Evolutionary conservation across 2,888 invertebrate genomes (phyloP).

Genomic region (Portevinia maculata): DNA sequence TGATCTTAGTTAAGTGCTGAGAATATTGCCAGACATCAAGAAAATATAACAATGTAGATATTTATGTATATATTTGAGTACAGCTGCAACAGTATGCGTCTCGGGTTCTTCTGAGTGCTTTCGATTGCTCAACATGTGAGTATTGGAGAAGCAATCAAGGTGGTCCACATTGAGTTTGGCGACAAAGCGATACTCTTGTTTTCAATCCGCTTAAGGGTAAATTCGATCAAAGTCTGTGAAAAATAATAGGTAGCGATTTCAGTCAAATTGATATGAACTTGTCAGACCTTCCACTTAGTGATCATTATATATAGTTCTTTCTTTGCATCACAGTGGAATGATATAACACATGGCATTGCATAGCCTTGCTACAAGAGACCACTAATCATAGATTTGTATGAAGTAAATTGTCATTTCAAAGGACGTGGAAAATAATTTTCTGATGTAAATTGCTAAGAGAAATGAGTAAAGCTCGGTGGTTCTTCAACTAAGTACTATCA

Average conservation of each 20-base stretch:
- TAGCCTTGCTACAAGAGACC: conserved; percentile 31
- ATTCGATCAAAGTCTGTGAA: too few species aligned
- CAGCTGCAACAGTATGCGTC: neutral
- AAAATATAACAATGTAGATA: neutral
- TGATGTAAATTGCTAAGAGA: neutral
- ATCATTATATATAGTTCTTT: conserved; percentile 23
- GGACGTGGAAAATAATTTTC: neutral
- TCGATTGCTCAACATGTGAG: conserved; percentile 29
- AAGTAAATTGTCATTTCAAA: neutral
- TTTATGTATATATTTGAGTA: neutral
- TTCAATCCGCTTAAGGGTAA: too few species aligned
- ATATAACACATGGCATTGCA: conserved; percentile 2
- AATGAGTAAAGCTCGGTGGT: conserved; percentile 28
- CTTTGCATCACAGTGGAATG: conserved; percentile 7
- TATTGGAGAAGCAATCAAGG: conserved; percentile 34
- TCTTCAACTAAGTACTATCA: conserved; percentile 22
- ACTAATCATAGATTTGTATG: conserved; percentile 26
- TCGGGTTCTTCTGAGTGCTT: conserved; percentile 1
- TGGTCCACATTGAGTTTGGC: conserved; percentile 5
- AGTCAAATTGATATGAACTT: conserved; percentile 44
- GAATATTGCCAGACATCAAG: conserved; percentile 35
- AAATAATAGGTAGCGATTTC: conserved; percentile 22
- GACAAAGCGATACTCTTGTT: conserved; percentile 4
- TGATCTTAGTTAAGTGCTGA: conserved; percentile 20
- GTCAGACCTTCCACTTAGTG: conserved; percentile 25